These are phyloP conservation scores for Radopholus similis DNA, from an alignment of 1,140 invertebrate genomes.

Conservation along the genomic window DNA sequence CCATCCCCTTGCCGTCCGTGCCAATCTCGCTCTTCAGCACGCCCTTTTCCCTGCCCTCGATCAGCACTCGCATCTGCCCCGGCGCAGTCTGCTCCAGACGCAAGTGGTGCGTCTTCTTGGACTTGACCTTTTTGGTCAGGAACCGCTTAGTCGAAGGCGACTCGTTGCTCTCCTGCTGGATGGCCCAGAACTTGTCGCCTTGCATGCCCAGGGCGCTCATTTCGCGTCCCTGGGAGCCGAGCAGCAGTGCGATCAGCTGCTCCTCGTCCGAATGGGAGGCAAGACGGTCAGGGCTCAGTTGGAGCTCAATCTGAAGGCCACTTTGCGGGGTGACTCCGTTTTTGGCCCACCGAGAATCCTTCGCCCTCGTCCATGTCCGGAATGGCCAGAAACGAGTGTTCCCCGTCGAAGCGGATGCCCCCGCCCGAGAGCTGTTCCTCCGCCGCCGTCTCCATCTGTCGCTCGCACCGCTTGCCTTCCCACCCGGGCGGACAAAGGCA, in stretches of 20 bases:
- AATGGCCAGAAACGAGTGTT: conserved; percentile 11
- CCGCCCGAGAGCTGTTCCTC: conserved; percentile 1
- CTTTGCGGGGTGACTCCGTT: neutral
- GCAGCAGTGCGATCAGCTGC: neutral
- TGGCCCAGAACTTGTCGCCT: neutral
- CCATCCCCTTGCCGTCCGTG: neutral
- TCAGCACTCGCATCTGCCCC: neutral
- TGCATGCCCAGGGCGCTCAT: neutral
- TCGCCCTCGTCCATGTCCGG: neutral
- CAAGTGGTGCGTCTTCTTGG: neutral
- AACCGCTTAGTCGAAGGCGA: neutral
- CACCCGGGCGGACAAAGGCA: conserved; percentile 11
- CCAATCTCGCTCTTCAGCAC: neutral
- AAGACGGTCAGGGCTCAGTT: neutral
- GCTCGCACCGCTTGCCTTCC: conserved; percentile 9
- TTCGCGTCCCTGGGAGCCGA: neutral
- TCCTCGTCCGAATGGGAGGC: neutral
- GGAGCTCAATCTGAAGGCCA: neutral
- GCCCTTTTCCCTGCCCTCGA: conserved; percentile 3
- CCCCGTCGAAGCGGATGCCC: conserved; percentile 6
- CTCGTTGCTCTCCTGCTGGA: neutral
- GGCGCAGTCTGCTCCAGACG: neutral
- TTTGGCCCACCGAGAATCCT: neutral
- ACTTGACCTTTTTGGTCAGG: neutral
- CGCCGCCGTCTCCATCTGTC: neutral